Base-by-base conservation (phyloP, 2,888 invertebrate genomes). In the Acronicta aceris region DNA sequence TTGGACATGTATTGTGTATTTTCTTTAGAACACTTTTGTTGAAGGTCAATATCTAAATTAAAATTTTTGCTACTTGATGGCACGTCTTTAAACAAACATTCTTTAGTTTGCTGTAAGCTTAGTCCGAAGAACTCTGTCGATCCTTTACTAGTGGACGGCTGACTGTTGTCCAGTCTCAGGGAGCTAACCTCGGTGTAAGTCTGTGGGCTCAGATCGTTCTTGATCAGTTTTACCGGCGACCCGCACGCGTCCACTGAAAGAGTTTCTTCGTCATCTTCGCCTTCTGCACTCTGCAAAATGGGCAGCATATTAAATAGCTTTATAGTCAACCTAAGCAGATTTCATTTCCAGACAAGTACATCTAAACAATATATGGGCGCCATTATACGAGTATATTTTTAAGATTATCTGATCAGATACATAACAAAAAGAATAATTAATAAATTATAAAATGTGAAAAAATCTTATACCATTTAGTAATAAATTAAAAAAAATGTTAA, bases 241-340 rank as follows among this genome's bases (percentile, higher is more conserved):
- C 81, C 86, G 71, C 91, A 93, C 0, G 94, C 91, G 53, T 95
- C 96, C 16, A 89, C 90, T 42, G 96, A 95, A 13, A 96, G 79
- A 0, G 96, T 96, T 58, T 95, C 94, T 77, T 95, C 95, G 66
- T 96, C 96, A 60, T 96, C 96, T 75, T 96, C 96, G 16, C 93
- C 94, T 81, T 95, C 95, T 13, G 95, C 94, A 66, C 91, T 91
- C 92, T 91, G 80, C 16, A 59, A 61, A 40, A 16, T 16, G 8
- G 4, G 12, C 33, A 2, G 33, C 12, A 4, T 33, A 33, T 2
- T 33, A 12, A 33, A 12, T 33, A 30, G 5, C 4, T 30, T 10
- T 9, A 33, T 33, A 33, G 30, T 30, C 9, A 30, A 30, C 10
- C 30, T 8, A 30, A 30, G 30, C 3, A 30, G 9, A 30, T 30